Evolutionary conservation across 2,113 vertebrate species (phyloP).

Genomic region (Tor tambroides): DNA sequence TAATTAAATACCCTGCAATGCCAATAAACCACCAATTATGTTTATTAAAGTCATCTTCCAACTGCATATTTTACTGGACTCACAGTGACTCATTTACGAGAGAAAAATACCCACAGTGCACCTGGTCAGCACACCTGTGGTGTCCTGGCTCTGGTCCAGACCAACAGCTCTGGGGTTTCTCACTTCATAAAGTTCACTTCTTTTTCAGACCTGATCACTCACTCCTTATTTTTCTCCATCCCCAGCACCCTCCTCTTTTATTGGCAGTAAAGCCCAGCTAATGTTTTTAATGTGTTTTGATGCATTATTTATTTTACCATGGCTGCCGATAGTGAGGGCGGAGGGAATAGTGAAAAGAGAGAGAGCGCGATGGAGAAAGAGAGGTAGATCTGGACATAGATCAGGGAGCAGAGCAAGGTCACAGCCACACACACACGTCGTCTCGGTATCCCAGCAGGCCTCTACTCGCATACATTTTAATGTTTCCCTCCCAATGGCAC

Average conservation of each 20-base stretch:
- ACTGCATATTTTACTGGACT: slow-evolving; percentile 8
- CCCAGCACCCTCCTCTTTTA: slow-evolving; percentile 58
- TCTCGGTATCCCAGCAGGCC: slow-evolving; percentile 54
- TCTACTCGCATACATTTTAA: slow-evolving; percentile 72
- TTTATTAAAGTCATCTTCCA: slow-evolving; percentile 20
- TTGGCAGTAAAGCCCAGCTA: slow-evolving; percentile 72
- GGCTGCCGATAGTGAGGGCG: slow-evolving; percentile 71
- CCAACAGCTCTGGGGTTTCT: slow-evolving; percentile 9
- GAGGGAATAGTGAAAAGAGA: slow-evolving; percentile 55
- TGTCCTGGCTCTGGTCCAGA: slow-evolving; percentile 5
- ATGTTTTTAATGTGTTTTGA: slow-evolving; percentile 78
- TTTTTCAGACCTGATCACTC: slow-evolving; percentile 36
- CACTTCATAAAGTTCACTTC: slow-evolving; percentile 67
- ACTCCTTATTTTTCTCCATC: slow-evolving; percentile 26
- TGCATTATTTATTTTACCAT: slow-evolving; percentile 78
- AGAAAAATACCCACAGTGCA: slow-evolving; percentile 22
- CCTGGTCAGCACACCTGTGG: slow-evolving; percentile 29
- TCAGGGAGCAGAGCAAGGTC: slow-evolving; percentile 72
- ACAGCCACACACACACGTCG: slow-evolving; percentile 45
- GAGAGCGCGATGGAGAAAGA: slow-evolving; percentile 43
- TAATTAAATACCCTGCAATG: background rate
- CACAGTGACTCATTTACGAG: slow-evolving; percentile 27
- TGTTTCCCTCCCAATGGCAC: slow-evolving; percentile 67
- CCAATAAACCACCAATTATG: slow-evolving; percentile 2
- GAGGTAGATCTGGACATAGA: slow-evolving; percentile 71